These are phyloP conservation scores for Archips xylosteana DNA, from an alignment of 2,888 invertebrate species.

Conservation along the genomic window DNA sequence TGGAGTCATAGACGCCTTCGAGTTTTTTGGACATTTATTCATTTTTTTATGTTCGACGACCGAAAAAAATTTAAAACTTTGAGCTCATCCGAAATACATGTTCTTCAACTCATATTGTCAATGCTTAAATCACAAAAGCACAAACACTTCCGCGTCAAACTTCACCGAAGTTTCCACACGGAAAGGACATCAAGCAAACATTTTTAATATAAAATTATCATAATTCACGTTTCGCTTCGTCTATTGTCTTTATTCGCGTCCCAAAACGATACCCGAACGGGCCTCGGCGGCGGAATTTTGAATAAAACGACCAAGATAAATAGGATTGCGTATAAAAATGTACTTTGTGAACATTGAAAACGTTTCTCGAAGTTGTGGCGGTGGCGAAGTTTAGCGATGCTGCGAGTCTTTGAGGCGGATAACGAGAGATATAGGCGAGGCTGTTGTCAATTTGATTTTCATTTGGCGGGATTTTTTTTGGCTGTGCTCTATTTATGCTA, in stretches of 20 bases:
- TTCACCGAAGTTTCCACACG: slow-evolving; percentile 18
- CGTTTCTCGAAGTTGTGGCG: slow-evolving; percentile 67
- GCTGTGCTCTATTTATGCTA: not conserved
- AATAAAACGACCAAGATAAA: slow-evolving; percentile 59
- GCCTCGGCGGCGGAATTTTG: slow-evolving; percentile 54
- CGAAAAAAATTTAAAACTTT: not conserved
- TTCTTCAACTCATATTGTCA: slow-evolving; percentile 2
- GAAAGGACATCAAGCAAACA: slow-evolving; percentile 35
- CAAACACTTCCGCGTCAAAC: slow-evolving; percentile 31
- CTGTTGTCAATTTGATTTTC: not conserved
- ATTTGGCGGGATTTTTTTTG: not conserved
- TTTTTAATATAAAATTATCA: slow-evolving; percentile 41
- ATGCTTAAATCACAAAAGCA: slow-evolving; percentile 20
- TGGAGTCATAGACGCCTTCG: no score
- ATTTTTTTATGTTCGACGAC: no score
- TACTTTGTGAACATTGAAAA: slow-evolving; percentile 65
- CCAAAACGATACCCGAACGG: slow-evolving; percentile 24
- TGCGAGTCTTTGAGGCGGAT: slow-evolving; percentile 46
- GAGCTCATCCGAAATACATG: not conserved
- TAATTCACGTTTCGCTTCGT: slow-evolving; percentile 38
- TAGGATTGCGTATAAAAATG: slow-evolving; percentile 59
- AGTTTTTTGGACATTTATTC: no score
- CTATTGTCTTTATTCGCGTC: slow-evolving; percentile 37
- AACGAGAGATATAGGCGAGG: not conserved
- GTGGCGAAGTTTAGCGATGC: slow-evolving; percentile 67